Base-by-base conservation (phyloP, 2,113 vertebrate genomes). In the Bucco capensis region DNA sequence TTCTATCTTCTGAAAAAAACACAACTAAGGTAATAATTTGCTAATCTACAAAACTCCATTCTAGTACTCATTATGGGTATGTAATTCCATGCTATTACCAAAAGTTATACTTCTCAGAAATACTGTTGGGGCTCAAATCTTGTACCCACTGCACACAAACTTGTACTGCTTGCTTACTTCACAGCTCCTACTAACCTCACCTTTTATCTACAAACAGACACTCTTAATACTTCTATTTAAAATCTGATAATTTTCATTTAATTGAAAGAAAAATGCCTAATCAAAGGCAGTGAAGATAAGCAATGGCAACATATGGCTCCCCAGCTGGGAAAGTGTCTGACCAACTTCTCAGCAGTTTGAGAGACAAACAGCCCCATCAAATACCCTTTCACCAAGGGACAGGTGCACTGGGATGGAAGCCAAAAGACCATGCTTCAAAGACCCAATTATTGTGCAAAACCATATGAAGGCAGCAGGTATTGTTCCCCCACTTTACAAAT, bases 241-340 rank as follows among this genome's bases (percentile, higher is more conserved):
- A 80, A 53, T 10, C 25, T 27, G 47, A 58, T 64, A 23, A 22
- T 66, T 81, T 56, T 40, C 60, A 71, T 44, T 38, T 75, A 83
- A 88, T 25, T 67, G 88, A 81, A 92, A 90, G 92, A 78, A 74
- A 93, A 93, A 81, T 37, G n/a, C 38, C 69, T 24, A 30, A 62
- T 67, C 69, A 71, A 78, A 93, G 73, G 30, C 14, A 56, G 19
- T 4, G 7, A 75, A 51, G 30, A 60, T 27, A 14, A 77, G 83
- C 28, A 14, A 50, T 35, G 60, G 80, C 10, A 30, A 38, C 89
- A 93, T 37, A 47, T 44, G 86, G 88, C 71, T 93, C 54, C 88
- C 85, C 94, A 94, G 90, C 75, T 90, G 88, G 88, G 81, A 53
- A 49, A 35, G 30, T 5, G 56, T 42, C 89, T 66, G 86, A 80